Base-by-base conservation (phyloP, 92 coral and sea anemone species). In the Palythoa grandis region DNA sequence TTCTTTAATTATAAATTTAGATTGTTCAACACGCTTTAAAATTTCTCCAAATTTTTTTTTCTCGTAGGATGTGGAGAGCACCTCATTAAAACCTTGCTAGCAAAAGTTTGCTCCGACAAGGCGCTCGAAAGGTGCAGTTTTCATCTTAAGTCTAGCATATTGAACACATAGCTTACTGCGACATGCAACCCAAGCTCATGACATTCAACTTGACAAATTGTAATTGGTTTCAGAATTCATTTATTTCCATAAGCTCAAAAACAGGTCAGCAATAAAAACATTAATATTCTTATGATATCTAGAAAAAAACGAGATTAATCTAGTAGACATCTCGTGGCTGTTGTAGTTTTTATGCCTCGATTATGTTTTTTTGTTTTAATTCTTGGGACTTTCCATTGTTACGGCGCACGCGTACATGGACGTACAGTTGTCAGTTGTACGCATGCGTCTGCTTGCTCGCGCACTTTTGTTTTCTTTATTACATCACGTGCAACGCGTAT, bases 11-110 rank as follows among this genome's bases (percentile, higher is more conserved):
- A 43, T 43, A 43, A 8, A 43, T 5, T 5, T 43, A 43, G 6
- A 5, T 43, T 43, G 7, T 43, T 43, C 50, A 43, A 4, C 7
- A 43, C 50, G 1, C 9, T 20, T 63, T 22, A 20, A 63, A 63
- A 19, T 6, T 58, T 58, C 20, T 13, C 17, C 35, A 48, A 69
- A 1, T 16, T 20, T 71, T 39, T 65, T 11, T 74, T 23, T 19
- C 20, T 61, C 24, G 48, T 40, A 96, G 98, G 98, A 43, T 96
- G 98, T 87, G 98, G 98, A 25, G 98, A 96, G 82, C 91, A 94
- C 80, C 91, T 96, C 79, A 94, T 96, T 52, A 96, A 94, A 87
- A 94, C 98, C 2, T 15, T 92, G 90, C 90, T 96, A 37, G 98
- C 98, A 12, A 96, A 91, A 57, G 96, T 89, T 61, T 94, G 98